Evolutionary conservation across 2,113 vertebrate species (phyloP).

Genomic region (Cyprinodon variegatus): DNA sequence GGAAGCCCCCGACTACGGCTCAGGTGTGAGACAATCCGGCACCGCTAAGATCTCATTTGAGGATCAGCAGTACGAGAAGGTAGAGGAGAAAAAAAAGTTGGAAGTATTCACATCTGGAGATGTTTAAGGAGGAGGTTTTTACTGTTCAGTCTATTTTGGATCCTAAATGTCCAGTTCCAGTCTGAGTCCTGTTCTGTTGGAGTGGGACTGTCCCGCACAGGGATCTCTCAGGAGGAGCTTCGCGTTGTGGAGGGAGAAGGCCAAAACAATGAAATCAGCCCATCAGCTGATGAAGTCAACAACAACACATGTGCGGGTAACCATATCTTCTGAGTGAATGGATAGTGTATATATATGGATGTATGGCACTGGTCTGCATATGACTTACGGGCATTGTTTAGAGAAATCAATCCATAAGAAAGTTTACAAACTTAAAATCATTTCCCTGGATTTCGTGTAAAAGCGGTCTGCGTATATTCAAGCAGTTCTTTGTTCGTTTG

Average conservation of each 20-base stretch:
- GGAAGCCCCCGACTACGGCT: slow-evolving; percentile 96
- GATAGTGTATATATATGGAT: neutral
- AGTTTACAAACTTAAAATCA: neutral
- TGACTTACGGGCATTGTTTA: no score
- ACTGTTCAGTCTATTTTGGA: slow-evolving; percentile 1
- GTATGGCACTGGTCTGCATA: neutral
- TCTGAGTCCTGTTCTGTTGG: slow-evolving; percentile 86
- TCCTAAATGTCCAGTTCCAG: slow-evolving; percentile 85
- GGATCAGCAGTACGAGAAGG: slow-evolving; percentile 97
- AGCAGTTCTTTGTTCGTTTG: no score
- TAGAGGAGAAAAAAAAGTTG: slow-evolving; percentile 48
- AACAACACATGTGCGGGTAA: slow-evolving; percentile 94
- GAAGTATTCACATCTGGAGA: neutral
- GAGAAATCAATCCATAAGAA: no score
- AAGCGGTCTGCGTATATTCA: neutral
- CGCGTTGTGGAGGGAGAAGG: slow-evolving; percentile 95
- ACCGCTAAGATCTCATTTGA: slow-evolving; percentile 97
- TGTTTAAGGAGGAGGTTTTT: neutral
- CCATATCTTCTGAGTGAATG: slow-evolving; percentile 30
- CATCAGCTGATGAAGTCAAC: slow-evolving; percentile 94
- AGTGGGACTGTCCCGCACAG: slow-evolving; percentile 85
- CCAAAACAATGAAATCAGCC: slow-evolving; percentile 84
- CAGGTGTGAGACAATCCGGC: slow-evolving; percentile 91
- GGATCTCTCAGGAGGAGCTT: slow-evolving; percentile 93
- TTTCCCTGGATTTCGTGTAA: neutral